Evolutionary conservation across 1,140 invertebrate genomes (phyloP).

Genomic region (Drosophila orosa): DNA sequence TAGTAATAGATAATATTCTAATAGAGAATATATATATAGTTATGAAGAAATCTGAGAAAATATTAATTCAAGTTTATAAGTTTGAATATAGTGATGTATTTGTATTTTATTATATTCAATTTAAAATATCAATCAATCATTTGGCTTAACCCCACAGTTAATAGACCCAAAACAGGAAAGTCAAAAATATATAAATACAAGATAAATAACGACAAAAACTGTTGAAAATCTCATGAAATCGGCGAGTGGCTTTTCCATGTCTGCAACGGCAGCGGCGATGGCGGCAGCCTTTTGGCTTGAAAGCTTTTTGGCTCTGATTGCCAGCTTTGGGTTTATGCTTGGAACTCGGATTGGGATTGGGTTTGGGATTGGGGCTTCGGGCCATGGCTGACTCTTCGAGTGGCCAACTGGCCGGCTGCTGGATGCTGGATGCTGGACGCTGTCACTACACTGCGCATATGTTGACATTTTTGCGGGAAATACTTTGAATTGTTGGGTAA

Average conservation of each 20-base stretch:
- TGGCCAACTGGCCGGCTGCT: constrained; percentile 26
- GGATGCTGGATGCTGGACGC: constrained; percentile 18
- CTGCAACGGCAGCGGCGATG: constrained; percentile 36
- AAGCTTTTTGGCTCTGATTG: constrained; percentile 74
- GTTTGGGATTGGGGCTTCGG: constrained; percentile 24
- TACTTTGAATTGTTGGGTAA: constrained; percentile 73
- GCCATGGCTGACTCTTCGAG: constrained; percentile 22
- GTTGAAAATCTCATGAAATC: constrained; percentile 72
- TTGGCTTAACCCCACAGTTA: background rate
- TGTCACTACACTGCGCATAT: constrained; percentile 76
- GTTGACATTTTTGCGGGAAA: constrained; percentile 75
- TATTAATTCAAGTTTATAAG: no score
- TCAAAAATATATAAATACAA: constrained; percentile 32
- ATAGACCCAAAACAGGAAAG: background rate
- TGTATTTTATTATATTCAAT: background rate
- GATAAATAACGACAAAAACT: constrained; percentile 51
- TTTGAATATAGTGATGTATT: no score
- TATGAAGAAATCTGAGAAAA: no score
- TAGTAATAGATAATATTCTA: no score
- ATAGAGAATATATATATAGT: no score
- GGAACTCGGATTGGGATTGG: constrained; percentile 40
- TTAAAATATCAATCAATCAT: no score
- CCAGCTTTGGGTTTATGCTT: constrained; percentile 60
- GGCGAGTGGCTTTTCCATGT: constrained; percentile 68
- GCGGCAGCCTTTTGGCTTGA: constrained; percentile 68